A percentile compares a stretch with the other conserved stretches of the same genome.
These are phyloP conservation scores for Anoncus sp. DNA, from an alignment of 2,888 invertebrate genomes.

Conservation along the genomic window DNA sequence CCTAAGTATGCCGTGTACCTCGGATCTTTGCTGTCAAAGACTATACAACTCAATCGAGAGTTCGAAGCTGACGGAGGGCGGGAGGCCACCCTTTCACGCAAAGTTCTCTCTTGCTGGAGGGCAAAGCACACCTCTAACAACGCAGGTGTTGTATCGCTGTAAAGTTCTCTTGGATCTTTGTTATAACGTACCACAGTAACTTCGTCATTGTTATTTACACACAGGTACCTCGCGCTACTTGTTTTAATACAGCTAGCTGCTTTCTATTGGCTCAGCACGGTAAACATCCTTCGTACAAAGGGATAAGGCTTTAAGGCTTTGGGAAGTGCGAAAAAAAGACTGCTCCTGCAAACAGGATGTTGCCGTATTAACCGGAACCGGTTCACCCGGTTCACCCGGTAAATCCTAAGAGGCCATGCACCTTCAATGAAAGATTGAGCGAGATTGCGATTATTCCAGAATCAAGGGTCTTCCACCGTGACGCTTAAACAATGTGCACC, in stretches of 20 bases:
- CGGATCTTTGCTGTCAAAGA: too few species aligned
- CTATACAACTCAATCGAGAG: too few species aligned
- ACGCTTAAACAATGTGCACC: background rate
- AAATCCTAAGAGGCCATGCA: background rate
- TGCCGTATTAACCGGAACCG: conserved; percentile 49
- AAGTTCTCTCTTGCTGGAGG: too few species aligned
- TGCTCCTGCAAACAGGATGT: conserved; percentile 52
- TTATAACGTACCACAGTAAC: too few species aligned
- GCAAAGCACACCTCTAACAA: too few species aligned
- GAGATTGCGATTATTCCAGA: background rate
- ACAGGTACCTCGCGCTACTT: conserved; percentile 12
- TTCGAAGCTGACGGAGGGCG: too few species aligned
- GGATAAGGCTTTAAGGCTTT: background rate
- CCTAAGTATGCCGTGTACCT: too few species aligned
- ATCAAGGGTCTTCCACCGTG: background rate
- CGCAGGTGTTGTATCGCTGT: background rate
- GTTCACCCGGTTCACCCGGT: conserved; percentile 5
- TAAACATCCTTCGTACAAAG: conserved; percentile 38
- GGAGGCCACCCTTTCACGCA: too few species aligned
- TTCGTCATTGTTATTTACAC: conserved; percentile 20
- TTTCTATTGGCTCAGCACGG: conserved; percentile 5
- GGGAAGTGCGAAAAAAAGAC: too few species aligned
- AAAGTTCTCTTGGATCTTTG: conserved; percentile 37
- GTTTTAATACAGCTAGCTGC: conserved; percentile 37
- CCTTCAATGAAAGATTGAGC: too few species aligned